Percentiles rank a stretch among this genome's conserved stretches.
Conservation (phyloP, 2,113 vertebrate genomes). For the Nipponia nippon region DNA sequence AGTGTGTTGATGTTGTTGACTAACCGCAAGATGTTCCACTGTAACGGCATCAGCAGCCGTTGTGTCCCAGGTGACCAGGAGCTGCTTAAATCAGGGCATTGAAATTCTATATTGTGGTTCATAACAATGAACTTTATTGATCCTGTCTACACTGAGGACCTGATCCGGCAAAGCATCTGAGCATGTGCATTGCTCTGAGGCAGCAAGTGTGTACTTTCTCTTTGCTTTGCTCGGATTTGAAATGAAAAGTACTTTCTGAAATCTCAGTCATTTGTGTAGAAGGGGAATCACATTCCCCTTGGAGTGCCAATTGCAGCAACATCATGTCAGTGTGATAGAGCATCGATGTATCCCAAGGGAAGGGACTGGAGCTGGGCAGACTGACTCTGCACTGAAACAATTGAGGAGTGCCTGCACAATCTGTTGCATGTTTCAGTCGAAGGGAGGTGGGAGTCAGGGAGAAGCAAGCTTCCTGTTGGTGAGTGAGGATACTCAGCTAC, state of each 20-base stretch:
- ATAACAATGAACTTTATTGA: conserved; percentile 21
- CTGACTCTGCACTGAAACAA: neutral
- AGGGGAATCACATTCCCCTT: neutral
- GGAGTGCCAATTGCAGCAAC: neutral
- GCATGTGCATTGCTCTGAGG: neutral
- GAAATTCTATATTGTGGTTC: conserved; percentile 6
- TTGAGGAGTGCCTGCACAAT: neutral
- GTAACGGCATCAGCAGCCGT: neutral
- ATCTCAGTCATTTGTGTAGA: neutral
- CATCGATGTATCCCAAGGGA: neutral
- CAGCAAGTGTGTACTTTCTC: neutral
- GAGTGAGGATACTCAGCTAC: neutral
- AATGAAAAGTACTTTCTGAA: neutral
- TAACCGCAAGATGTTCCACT: neutral
- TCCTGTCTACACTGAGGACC: neutral
- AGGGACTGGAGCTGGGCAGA: neutral
- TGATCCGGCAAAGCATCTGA: neutral
- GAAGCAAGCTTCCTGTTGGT: neutral
- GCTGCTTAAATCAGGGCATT: neutral
- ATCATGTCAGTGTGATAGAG: neutral
- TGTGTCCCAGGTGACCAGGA: neutral
- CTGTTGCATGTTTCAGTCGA: neutral
- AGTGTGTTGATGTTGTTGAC: neutral
- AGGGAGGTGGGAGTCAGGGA: neutral
- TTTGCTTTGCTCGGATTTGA: neutral